Evolutionary conservation across 2,797 vertebrate genomes (phyloP).

Genomic region (Petrocephalus sullivani): DNA sequence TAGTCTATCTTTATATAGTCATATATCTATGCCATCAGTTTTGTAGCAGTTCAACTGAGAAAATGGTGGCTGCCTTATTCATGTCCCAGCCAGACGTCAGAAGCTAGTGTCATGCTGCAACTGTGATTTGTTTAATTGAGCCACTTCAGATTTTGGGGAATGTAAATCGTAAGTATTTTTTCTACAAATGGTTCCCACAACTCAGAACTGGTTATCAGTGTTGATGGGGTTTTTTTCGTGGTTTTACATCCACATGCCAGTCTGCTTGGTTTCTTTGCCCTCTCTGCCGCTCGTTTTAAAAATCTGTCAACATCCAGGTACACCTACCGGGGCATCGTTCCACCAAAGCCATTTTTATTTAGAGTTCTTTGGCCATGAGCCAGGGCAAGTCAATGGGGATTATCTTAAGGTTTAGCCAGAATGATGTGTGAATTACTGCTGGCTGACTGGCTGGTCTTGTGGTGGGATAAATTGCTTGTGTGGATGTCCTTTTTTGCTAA

Average conservation of each 20-base stretch:
- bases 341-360: slow-evolving; percentile 74
- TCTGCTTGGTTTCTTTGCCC: not conserved
- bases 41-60: not conserved
- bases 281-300: slow-evolving; percentile 72
- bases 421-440: slow-evolving; percentile 57
- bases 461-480: not conserved
- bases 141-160: not conserved
- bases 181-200: not conserved
- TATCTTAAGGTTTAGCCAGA: slow-evolving; percentile 68
- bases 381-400: slow-evolving; percentile 76
- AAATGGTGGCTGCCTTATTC: not conserved
- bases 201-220: not conserved
- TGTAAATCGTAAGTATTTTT: not conserved
- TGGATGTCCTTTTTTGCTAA: slow-evolving; percentile 29
- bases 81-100: not conserved
- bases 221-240: not conserved
- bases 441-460: slow-evolving; percentile 14
- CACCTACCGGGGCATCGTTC: slow-evolving; percentile 79
- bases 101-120: not conserved
- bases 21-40: not conserved
- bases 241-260: not conserved
- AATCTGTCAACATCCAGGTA: slow-evolving; percentile 77
- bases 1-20: not conserved
- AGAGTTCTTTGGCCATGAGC: slow-evolving; percentile 77
- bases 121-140: not conserved